A percentile compares a stretch with the other conserved stretches of the same genome.
These are phyloP conservation scores for Helleia helle DNA, from an alignment of 2,888 invertebrate species.

Conservation along the genomic window DNA sequence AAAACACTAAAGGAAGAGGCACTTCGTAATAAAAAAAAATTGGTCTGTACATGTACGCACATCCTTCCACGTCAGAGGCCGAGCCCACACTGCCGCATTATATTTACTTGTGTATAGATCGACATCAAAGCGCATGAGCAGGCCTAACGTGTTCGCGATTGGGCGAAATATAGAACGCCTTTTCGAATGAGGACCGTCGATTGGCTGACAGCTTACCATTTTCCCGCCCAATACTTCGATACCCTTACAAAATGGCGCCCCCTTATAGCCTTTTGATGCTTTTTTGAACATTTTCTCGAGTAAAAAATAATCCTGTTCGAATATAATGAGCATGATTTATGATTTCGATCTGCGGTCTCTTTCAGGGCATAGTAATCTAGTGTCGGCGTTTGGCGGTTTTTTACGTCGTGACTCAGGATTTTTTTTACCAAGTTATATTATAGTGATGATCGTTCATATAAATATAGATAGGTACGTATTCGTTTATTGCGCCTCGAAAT, in stretches of 20 bases:
- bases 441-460: slow-evolving; percentile 19
- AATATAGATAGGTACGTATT: neutral
- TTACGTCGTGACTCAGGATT: slow-evolving; percentile 45
- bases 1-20: slow-evolving; percentile 47
- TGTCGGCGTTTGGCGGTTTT: slow-evolving; percentile 62
- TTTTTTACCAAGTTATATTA: slow-evolving; percentile 12
- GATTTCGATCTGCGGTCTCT: slow-evolving; percentile 59
- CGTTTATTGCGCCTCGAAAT: too few relatives aligned
- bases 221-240: slow-evolving; percentile 58
- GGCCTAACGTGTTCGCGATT: slow-evolving; percentile 40
- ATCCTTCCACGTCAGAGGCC: slow-evolving; percentile 52
- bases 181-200: slow-evolving; percentile 31
- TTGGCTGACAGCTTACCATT: slow-evolving; percentile 46
- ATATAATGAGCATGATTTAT: slow-evolving; percentile 74
- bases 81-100: slow-evolving; percentile 68
- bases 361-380: slow-evolving; percentile 54
- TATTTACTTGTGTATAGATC: slow-evolving; percentile 67
- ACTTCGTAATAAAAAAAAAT: slow-evolving; percentile 55
- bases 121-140: slow-evolving; percentile 64
- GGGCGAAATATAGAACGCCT: slow-evolving; percentile 54
- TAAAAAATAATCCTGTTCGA: slow-evolving; percentile 72
- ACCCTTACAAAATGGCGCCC: slow-evolving; percentile 70
- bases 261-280: slow-evolving; percentile 67
- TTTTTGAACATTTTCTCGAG: slow-evolving; percentile 69
- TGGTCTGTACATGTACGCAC: slow-evolving; percentile 34